A percentile compares a stretch with the other conserved stretches of the same genome.
These are phyloP conservation scores for Lontra canadensis DNA, from an alignment of 2,113 vertebrate species.

Conservation along the genomic window DNA sequence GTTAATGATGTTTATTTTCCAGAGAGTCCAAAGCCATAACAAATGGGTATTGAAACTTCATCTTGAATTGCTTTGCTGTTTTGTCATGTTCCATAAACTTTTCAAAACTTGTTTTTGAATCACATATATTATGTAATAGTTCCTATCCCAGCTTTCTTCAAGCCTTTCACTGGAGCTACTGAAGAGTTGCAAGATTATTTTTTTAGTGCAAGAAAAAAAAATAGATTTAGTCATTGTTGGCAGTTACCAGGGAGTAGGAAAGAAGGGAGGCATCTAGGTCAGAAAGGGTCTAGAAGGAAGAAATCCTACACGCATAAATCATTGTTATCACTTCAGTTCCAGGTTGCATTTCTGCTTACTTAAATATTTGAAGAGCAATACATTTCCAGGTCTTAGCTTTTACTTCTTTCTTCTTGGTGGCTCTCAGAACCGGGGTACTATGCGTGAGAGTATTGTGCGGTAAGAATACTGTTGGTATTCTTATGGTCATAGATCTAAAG, in stretches of 20 bases:
- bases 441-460: background rate
- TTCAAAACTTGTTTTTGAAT: slow-evolving; percentile 63
- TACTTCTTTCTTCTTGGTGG: background rate
- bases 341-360: background rate
- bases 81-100: slow-evolving; percentile 54
- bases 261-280: background rate
- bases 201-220: slow-evolving; percentile 43
- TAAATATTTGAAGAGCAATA: background rate
- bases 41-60: slow-evolving; percentile 29
- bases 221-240: background rate
- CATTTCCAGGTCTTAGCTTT: background rate
- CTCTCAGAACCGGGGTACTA: background rate
- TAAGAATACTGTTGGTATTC: background rate
- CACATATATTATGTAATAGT: slow-evolving; percentile 44
- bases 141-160: slow-evolving; percentile 30
- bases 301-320: background rate
- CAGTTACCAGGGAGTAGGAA: background rate
- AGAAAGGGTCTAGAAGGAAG: background rate
- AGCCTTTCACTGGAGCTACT: slow-evolving; percentile 30
- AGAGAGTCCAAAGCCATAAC: background rate
- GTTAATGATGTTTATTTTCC: slow-evolving; percentile 57
- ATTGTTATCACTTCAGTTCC: background rate
- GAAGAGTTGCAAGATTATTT: slow-evolving; percentile 46
- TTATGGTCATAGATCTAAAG: background rate
- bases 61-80: slow-evolving; percentile 43